Conservation (phyloP, 2,888 invertebrate species). For the Tenthredo livida region DNA sequence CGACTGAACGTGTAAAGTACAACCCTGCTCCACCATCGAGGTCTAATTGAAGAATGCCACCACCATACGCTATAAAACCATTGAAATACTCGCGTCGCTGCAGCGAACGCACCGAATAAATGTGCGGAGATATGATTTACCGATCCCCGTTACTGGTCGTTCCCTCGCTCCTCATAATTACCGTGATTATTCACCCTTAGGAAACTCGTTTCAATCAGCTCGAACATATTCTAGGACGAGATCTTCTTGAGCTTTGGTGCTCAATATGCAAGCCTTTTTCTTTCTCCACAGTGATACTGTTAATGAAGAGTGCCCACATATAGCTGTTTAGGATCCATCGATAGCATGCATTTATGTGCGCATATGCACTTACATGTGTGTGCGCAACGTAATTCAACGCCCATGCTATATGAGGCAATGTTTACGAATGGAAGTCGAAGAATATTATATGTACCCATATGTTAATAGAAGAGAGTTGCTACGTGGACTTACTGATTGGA, state of each 20-base stretch:
- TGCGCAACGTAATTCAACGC: not conserved
- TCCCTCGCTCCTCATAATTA: not conserved
- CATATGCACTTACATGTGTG: not conserved
- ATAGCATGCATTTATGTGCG: not conserved
- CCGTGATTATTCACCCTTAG: slow-evolving; percentile 3
- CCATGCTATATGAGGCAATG: not conserved
- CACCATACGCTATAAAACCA: not conserved
- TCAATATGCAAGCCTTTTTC: not conserved
- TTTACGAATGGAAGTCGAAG: not conserved
- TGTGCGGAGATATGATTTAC: slow-evolving; percentile 3
- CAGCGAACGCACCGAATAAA: not conserved
- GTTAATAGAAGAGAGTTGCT: slow-evolving; percentile 7
- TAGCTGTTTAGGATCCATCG: not conserved
- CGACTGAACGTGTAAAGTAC: not conserved
- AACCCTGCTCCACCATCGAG: not conserved
- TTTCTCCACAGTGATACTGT: not conserved
- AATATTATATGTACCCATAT: not conserved
- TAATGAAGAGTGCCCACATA: not conserved
- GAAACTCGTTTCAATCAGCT: not conserved
- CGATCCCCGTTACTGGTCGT: not conserved
- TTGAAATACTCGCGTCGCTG: too few relatives aligned
- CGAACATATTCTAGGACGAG: not conserved
- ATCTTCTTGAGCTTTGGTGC: not conserved
- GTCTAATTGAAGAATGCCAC: not conserved
- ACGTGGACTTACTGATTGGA: slow-evolving; percentile 69